phyloP scores from a whole-genome alignment of 2,113 vertebrate species.

The Leiothrix lutea region DNA sequence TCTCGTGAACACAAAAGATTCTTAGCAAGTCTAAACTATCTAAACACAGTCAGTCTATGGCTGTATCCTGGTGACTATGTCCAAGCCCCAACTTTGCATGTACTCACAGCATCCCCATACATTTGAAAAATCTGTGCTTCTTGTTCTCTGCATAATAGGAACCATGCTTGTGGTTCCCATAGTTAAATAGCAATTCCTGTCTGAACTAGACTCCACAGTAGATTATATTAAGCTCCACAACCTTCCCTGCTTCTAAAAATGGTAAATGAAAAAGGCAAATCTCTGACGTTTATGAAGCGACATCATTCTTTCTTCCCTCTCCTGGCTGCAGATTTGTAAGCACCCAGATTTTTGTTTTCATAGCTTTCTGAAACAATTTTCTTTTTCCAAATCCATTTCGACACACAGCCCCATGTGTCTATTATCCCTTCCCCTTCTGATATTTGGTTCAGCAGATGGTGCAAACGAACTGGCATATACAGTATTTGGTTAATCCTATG shows the following conservation, averaged over 20 bases:
- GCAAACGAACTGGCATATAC: slow-evolving; percentile 6
- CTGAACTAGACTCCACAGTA: not conserved
- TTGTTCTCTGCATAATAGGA: not conserved
- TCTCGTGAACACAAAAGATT: not conserved
- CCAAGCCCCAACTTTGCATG: not conserved
- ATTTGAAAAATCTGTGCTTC: not conserved
- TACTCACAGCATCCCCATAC: not conserved
- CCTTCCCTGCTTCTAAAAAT: not conserved
- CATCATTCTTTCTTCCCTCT: not conserved
- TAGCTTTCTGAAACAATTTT: slow-evolving; percentile 34
- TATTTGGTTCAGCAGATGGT: slow-evolving; percentile 37
- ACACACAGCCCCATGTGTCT: not conserved
- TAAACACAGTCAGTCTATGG: not conserved
- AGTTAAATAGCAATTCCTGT: not conserved
- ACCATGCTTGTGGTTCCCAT: not conserved
- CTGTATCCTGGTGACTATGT: not conserved
- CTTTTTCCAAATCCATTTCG: slow-evolving; percentile 37
- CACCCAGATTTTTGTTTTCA: slow-evolving; percentile 48
- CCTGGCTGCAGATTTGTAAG: not conserved
- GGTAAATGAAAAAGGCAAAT: not conserved
- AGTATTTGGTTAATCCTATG: slow-evolving; percentile 46
- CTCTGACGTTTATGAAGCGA: not conserved
- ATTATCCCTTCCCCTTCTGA: not conserved
- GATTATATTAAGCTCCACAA: not conserved
- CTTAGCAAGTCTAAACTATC: not conserved